Evolutionary conservation across 2,797 vertebrate species (phyloP).

Genomic region (Pelobates cultripes): DNA sequence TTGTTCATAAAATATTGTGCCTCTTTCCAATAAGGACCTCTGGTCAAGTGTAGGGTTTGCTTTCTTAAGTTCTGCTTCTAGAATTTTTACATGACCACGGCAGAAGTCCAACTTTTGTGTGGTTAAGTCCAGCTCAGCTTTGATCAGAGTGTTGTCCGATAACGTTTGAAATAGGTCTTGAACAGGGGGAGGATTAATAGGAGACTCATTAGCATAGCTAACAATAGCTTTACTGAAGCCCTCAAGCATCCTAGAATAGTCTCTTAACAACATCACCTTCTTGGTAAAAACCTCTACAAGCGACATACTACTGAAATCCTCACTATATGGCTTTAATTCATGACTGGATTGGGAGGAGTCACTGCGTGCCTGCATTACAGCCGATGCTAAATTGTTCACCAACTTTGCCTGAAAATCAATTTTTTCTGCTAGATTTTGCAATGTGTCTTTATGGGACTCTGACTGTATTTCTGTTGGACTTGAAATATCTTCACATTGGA

Average conservation of each 20-base stretch:
- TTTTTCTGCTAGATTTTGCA: conserved; percentile 81
- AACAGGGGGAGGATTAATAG: conserved; percentile 42
- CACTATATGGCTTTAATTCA: conserved; percentile 78
- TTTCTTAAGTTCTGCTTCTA: conserved; percentile 81
- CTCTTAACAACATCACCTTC: conserved; percentile 86
- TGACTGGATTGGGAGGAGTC: conserved; percentile 77
- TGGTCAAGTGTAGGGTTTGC: conserved; percentile 79
- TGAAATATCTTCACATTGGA: conserved; percentile 20
- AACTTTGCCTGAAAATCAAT: conserved; percentile 87
- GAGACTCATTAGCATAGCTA: conserved; percentile 57
- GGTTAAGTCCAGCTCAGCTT: conserved; percentile 85
- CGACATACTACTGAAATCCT: conserved; percentile 68
- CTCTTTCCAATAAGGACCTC: conserved; percentile 77
- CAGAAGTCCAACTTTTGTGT: conserved; percentile 83
- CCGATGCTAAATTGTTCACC: conserved; percentile 87
- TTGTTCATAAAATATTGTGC: conserved; percentile 76
- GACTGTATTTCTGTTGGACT: neutral
- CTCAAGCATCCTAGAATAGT: conserved; percentile 86
- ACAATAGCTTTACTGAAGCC: conserved; percentile 71
- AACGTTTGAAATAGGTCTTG: conserved; percentile 59
- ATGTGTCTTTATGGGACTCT: conserved; percentile 64
- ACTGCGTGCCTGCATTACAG: conserved; percentile 78
- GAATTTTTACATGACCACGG: conserved; percentile 77
- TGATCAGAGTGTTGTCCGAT: conserved; percentile 73
- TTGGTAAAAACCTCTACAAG: conserved; percentile 82